Base-by-base conservation (phyloP, 2,113 vertebrate species). In the Bubalus kerabau region DNA sequence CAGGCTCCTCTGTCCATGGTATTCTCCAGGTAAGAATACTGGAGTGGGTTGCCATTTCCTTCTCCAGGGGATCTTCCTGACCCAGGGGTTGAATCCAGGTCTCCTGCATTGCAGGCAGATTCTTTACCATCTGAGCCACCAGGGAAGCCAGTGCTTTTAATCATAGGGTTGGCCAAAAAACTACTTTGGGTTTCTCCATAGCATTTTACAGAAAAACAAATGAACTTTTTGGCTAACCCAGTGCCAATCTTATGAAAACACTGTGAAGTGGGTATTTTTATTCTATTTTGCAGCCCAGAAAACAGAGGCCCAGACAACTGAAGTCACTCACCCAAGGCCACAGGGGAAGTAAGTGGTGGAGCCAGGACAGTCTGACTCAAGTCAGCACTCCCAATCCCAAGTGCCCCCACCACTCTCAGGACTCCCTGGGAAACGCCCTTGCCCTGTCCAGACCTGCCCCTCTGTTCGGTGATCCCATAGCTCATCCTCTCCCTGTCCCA, bases 361-460 rank as follows among this genome's bases (percentile, higher is more conserved):
- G 36, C 24, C 48, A 30, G 24, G 2, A 36, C 24, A 5, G 28
- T 19, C 7, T 23, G 32, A n/a, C 36, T 32, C 13, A 11, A 43
- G 16, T 5, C 6, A 2, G 56, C 15, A 30, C 46, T 23, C 12
- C 10, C n/a, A 82, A 36, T 15, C 21, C 3, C n/a, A 28, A 15
- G 6, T 4, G 15, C 3, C 21, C 24, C 50, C 1, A 4, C 4
- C 5, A 32, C n/a, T 4, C 32, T 24, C 2, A 23, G 62, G 46
- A 56, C 76, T 26, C 28, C 46, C 26, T 13, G 50, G 62, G 48
- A 16, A 48, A 36, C 2, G 19, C 81, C 10, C 67, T 2, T 1
- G 56, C 30, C 9, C 0, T 0, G 19, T 5, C n/a, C 11, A 0
- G 23, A 5, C 15, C 11, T 1, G n/a, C 4, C 46, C 14, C 2